Percentiles rank a stretch among this genome's conserved stretches.
phyloP scores from a whole-genome alignment of 2,113 vertebrate genomes.

The Sebastes schlegelii region DNA sequence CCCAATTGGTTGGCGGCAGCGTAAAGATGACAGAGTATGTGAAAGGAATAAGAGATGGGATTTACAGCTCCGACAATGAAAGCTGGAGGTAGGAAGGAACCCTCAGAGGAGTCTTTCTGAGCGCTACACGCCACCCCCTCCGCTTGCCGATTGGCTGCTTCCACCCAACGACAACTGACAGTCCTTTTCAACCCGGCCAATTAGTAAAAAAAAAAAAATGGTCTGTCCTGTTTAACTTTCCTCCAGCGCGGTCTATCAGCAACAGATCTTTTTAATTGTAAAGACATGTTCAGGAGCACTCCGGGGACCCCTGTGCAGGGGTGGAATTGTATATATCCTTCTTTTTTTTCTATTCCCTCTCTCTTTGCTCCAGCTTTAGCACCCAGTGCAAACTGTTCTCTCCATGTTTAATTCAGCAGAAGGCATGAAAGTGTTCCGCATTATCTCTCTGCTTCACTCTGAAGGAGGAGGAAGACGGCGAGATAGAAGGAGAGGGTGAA shows the following conservation, averaged over 20 bases:
- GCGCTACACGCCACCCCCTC: not conserved
- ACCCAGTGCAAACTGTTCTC: constrained; percentile 64
- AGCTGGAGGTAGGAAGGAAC: constrained; percentile 48
- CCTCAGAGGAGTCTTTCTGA: constrained; percentile 46
- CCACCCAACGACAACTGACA: constrained; percentile 45
- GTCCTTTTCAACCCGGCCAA: constrained; percentile 61
- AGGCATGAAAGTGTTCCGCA: constrained; percentile 72
- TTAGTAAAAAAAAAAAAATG: constrained; percentile 60
- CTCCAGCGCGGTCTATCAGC: not conserved
- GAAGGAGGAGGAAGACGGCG: constrained; percentile 41
- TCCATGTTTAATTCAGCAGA: constrained; percentile 80
- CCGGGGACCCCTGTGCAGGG: constrained; percentile 48
- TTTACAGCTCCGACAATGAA: constrained; percentile 48
- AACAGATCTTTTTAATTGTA: constrained; percentile 71
- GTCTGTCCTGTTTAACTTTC: constrained; percentile 39
- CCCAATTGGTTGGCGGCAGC: constrained; percentile 42
- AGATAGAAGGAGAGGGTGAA: constrained; percentile 3
- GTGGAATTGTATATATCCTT: constrained; percentile 38
- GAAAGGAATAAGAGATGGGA: constrained; percentile 48
- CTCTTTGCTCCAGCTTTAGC: constrained; percentile 52
- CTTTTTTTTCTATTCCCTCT: constrained; percentile 41
- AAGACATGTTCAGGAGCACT: constrained; percentile 57
- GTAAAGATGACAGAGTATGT: constrained; percentile 34
- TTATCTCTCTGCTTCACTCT: constrained; percentile 58
- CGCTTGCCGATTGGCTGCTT: constrained; percentile 39